Evolutionary conservation across 2,113 vertebrate genomes (phyloP).

Genomic region (Rallus limicola): DNA sequence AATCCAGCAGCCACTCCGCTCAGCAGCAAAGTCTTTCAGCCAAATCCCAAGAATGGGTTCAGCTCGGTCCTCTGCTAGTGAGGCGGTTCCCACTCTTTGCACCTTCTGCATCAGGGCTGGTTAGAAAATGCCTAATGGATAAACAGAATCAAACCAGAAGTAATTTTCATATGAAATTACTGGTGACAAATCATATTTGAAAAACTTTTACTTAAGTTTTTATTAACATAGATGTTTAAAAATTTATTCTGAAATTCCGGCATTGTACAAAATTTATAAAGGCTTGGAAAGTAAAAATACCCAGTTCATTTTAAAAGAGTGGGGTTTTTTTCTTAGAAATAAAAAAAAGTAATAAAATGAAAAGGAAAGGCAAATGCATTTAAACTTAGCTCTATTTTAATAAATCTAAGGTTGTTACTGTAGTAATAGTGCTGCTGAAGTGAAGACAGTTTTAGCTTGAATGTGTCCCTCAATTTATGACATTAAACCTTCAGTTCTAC

Average conservation of each 20-base stretch:
- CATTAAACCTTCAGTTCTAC: not conserved
- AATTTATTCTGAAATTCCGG: not conserved
- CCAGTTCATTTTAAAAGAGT: not conserved
- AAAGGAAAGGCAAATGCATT: conserved; percentile 3
- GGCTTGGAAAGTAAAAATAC: not conserved
- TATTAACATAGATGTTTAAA: not conserved
- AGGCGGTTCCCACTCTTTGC: not conserved
- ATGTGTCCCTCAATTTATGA: not conserved
- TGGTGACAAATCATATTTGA: not conserved
- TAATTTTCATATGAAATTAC: not conserved
- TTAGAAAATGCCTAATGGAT: not conserved
- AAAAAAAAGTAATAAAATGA: conserved; percentile 28
- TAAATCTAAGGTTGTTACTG: conserved; percentile 28
- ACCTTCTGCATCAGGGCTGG: not conserved
- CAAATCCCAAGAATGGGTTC: not conserved
- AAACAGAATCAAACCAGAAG: not conserved
- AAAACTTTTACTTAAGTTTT: not conserved
- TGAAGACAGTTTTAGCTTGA: not conserved
- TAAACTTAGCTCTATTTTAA: conserved; percentile 26
- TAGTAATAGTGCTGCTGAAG: not conserved
- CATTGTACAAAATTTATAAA: not conserved
- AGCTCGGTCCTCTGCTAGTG: not conserved
- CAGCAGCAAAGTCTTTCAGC: not conserved
- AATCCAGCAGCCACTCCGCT: not conserved
- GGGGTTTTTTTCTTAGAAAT: not conserved